Evolutionary conservation across 2,797 vertebrate species (phyloP), one percentile per base, ranked within the genome.

Genomic region (Neosilurus mollespiculum): DNA sequence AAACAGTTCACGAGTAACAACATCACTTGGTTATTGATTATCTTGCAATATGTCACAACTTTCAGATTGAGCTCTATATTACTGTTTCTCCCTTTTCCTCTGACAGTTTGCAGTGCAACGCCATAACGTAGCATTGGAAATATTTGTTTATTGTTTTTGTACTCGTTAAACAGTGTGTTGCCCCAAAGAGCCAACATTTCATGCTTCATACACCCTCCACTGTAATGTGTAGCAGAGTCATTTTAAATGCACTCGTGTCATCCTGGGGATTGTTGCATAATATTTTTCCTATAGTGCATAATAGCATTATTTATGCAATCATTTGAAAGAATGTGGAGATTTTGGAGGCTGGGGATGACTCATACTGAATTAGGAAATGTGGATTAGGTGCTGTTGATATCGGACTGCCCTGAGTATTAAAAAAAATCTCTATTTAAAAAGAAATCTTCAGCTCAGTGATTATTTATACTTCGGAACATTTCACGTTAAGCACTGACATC

Each of bases 61-160:
- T 53, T 22, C 49, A 26, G n/a, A 26, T 8, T 8, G 0, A 54
- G 49, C 14, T 16, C 49, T 24, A 16, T 53, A 72, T 54, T 72
- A 8, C n/a, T 6, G 10, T 59, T 24, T 76, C 30, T 30, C 9
- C 1, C 18, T 12, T 76, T 59, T 76, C n/a, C 26, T 76, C 54
- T 59, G 73, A 58, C 2, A 22, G 54, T 26, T 58, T 61, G 66
- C 59, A 78, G 66, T 78, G 65, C 26, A 83, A 78, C 43, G 5
- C 86, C 77, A 71, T 92, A 89, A 92, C 90, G 90, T 89, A 92
- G 90, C 88, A 87, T 71, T 88, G 80, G 87, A 92, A 86, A 85
- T 88, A 87, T 86, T 89, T 83, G 84, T 86, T 34, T 90, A 88
- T 90, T 84, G 83, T 86, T 89, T 85, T 83, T 26, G 26, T 80